A percentile compares a stretch with the other conserved stretches of the same genome.
phyloP scores from a whole-genome alignment of 92 coral and sea anemone species.

The Porites evermanni region DNA sequence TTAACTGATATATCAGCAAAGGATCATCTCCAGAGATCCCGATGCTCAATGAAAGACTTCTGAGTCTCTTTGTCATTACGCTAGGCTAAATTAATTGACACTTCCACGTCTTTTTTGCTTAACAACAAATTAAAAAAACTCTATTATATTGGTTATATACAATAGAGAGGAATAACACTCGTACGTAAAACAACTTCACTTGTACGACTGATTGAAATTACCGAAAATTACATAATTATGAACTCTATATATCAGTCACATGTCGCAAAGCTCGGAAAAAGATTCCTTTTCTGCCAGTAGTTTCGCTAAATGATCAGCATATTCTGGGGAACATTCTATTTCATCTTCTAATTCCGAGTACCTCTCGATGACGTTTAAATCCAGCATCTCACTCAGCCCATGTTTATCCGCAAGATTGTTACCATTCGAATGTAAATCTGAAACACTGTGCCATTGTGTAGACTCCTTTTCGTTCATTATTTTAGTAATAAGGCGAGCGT shows the following conservation, averaged over 20 bases:
- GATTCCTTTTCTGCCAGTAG: not conserved
- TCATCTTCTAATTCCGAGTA: not conserved
- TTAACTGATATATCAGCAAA: no score
- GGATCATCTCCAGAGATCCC: no score
- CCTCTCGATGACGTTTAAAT: not conserved
- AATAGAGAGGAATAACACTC: no score
- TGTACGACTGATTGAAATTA: no score
- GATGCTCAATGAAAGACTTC: no score
- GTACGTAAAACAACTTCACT: not conserved
- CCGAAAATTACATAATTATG: no score
- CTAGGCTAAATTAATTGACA: no score
- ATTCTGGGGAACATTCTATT: not conserved
- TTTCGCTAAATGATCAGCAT: not conserved
- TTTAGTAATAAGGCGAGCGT: not conserved
- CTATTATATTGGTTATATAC: no score
- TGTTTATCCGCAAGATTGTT: not conserved
- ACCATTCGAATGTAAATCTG: not conserved
- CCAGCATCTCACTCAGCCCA: not conserved
- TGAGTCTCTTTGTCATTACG: no score
- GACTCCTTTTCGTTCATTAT: not conserved
- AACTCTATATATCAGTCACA: not conserved
- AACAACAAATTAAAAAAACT: no score
- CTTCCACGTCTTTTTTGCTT: no score
- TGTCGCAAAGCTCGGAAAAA: not conserved
- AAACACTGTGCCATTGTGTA: not conserved